phyloP scores from a whole-genome alignment of 2,888 invertebrate genomes.

The Nomada ruficornis region DNA sequence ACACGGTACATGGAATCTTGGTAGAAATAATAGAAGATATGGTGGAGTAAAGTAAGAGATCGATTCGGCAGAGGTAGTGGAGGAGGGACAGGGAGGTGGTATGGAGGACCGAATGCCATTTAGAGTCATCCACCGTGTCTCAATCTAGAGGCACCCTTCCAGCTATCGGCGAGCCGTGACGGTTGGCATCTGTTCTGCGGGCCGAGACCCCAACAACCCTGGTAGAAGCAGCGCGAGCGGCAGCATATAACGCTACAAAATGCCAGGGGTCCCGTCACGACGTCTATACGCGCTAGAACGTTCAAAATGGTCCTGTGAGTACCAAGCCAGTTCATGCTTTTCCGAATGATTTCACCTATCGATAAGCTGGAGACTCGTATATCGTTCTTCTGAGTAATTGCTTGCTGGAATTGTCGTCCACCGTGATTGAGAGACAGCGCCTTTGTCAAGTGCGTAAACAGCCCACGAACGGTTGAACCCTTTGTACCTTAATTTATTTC shows the following conservation, averaged over 20 bases:
- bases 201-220: slow-evolving; percentile 70
- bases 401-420: not conserved
- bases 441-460: not conserved
- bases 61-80: slow-evolving; percentile 43
- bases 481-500: not conserved
- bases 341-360: slow-evolving; percentile 72
- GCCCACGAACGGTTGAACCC: too few species aligned
- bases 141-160: slow-evolving; percentile 82
- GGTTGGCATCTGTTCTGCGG: slow-evolving; percentile 83
- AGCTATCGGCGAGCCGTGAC: slow-evolving; percentile 83
- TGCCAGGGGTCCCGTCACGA: slow-evolving; percentile 74
- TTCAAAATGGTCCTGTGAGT: slow-evolving; percentile 51
- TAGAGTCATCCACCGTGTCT: slow-evolving; percentile 84
- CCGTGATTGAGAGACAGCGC: slow-evolving; percentile 1
- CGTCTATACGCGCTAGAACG: slow-evolving; percentile 51
- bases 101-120: slow-evolving; percentile 80
- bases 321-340: slow-evolving; percentile 45
- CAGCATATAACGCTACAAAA: slow-evolving; percentile 70
- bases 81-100: slow-evolving; percentile 57
- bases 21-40: slow-evolving; percentile 54
- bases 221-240: slow-evolving; percentile 56
- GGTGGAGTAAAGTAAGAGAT: slow-evolving; percentile 43
- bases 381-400: slow-evolving; percentile 18
- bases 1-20: slow-evolving; percentile 25
- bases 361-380: not conserved